phyloP scores from a whole-genome alignment of 2,113 vertebrate species.

The Pelecanus crispus region DNA sequence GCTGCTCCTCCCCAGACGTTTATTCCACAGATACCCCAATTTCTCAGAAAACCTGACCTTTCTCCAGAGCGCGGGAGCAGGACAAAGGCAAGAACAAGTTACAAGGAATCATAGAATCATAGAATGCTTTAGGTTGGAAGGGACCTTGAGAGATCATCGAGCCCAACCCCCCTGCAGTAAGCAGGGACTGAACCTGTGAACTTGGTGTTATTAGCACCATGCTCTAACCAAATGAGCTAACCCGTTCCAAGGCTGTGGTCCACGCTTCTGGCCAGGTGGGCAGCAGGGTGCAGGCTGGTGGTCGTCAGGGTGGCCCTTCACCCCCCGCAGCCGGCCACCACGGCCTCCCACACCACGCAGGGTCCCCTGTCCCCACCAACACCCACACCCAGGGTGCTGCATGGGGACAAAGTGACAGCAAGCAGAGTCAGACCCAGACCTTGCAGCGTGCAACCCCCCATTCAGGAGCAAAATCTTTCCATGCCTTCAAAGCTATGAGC shows the following conservation, averaged over 20 bases:
- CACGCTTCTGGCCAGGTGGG: neutral
- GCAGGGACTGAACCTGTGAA: too few relatives aligned
- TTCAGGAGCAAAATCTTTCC: neutral
- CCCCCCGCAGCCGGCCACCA: neutral
- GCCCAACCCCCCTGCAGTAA: too few relatives aligned
- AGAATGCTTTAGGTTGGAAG: too few relatives aligned
- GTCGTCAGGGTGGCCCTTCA: neutral
- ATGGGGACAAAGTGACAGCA: neutral
- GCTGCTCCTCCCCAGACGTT: rapidly evolving
- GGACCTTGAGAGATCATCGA: too few relatives aligned
- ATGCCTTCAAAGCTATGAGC: neutral
- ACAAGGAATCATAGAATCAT: too few relatives aligned
- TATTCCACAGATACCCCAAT: neutral
- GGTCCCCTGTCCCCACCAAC: too few relatives aligned
- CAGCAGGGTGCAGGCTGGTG: neutral
- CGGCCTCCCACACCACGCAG: neutral
- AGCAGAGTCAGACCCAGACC: neutral
- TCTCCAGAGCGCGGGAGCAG: neutral
- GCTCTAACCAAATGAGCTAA: too few relatives aligned
- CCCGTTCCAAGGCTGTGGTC: neutral
- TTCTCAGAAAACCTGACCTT: neutral
- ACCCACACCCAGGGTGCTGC: neutral
- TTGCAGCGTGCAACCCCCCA: rapidly evolving
- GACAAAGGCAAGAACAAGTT: neutral
- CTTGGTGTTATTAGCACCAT: too few relatives aligned